Conservation (phyloP, 2,888 invertebrate species). For the Periphyllus acericola region DNA sequence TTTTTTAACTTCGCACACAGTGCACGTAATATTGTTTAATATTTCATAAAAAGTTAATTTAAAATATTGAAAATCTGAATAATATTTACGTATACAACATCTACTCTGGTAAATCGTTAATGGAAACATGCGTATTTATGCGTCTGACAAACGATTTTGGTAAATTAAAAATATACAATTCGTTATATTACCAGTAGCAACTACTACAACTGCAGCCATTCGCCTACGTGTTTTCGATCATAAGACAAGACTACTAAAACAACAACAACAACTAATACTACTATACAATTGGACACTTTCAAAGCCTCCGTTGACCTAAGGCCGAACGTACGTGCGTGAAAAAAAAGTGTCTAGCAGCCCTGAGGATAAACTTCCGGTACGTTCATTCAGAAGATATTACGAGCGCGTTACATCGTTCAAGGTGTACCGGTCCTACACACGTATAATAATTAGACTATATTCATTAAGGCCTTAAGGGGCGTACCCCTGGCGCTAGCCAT, state of each 20-base stretch:
- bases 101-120: too few relatives aligned
- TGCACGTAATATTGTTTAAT: too few relatives aligned
- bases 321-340: background rate
- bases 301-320: background rate
- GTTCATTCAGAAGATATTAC: slow-evolving; percentile 23
- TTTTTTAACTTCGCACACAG: too few relatives aligned
- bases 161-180: background rate
- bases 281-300: background rate
- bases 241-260: background rate
- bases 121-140: too few relatives aligned
- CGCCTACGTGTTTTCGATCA: too few relatives aligned
- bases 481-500: slow-evolving; percentile 32
- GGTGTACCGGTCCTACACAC: slow-evolving; percentile 30
- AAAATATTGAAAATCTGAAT: too few relatives aligned
- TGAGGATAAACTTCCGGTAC: slow-evolving; percentile 45
- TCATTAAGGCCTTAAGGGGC: slow-evolving; percentile 36
- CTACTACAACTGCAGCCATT: too few relatives aligned
- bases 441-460: slow-evolving; percentile 39
- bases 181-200: too few relatives aligned
- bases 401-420: slow-evolving; percentile 17
- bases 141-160: background rate
- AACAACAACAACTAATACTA: background rate
- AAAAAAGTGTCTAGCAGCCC: slow-evolving; percentile 21
- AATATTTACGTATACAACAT: too few relatives aligned
- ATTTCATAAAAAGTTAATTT: too few relatives aligned